Base-by-base conservation (phyloP, 2,113 vertebrate genomes). In the Channa maculata region DNA sequence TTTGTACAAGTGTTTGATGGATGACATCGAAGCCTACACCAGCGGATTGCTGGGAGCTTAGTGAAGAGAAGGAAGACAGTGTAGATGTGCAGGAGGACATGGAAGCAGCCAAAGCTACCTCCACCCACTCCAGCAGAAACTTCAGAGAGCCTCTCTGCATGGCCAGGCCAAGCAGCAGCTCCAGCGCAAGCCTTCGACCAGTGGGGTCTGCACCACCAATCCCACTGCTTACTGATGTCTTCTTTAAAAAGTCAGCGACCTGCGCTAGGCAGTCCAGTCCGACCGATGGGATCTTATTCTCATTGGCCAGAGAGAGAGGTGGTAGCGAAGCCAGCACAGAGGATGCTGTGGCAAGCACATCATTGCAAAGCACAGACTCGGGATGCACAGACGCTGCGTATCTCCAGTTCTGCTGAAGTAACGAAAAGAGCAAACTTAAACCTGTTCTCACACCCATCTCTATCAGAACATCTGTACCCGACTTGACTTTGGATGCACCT, bases 371-470 rank as follows among this genome's bases (percentile, higher is more conserved):
- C 37, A 92, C 90, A 1, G 92, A 91, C 61, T 94, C 91, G 0
- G 94, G 93, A 41, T 95, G 91, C 65, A 89, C 74, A 0, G 83
- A 89, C 1, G 88, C 86, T 0, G 89, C 85, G 1, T 82, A 92
- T 8, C 91, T 90, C 95, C 95, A 95, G 89, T 94, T 95, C 82
- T 95, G 95, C 84, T 94, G 93, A 83, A 95, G 86, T 5, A 95
- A 74, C 0, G 95, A 94, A 48, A 95, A 95, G 38, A 95, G 94
- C 34, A 95, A 91, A 76, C 94, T 95, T 79, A 95, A 85, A 59
- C 94, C 95, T 3, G 95, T 95, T 77, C 94, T 90, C 61, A 95
- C 95, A 0, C 95, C 95, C 95, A 95, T 95, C 85, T 95, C 95
- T 41, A 95, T 95, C 54, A 95, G 89, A 72, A 95, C 94, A 12